Percentiles rank a stretch among this genome's conserved stretches.
Conservation (phyloP, 1,140 invertebrate genomes). For the Pentalonia nigronervosa region DNA sequence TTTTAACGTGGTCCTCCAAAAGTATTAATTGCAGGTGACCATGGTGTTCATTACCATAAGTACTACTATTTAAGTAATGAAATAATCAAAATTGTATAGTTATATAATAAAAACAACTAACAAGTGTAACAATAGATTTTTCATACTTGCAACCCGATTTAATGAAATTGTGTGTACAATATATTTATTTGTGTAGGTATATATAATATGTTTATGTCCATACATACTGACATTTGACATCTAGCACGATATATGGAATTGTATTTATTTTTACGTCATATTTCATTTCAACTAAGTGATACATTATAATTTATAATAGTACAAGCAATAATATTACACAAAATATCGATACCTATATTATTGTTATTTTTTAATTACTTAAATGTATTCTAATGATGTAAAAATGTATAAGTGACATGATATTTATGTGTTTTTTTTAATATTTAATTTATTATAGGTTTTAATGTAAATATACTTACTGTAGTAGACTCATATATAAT, state of each 20-base stretch:
- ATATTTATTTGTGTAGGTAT: background rate
- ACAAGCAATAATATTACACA: background rate
- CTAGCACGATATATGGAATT: background rate
- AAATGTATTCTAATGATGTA: conserved; percentile 9
- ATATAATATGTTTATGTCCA: background rate
- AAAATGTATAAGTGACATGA: background rate
- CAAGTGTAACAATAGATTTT: background rate
- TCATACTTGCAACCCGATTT: background rate
- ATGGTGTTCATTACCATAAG: too few species aligned
- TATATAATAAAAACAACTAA: background rate
- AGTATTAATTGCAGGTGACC: background rate
- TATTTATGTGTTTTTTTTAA: background rate
- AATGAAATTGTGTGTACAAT: background rate
- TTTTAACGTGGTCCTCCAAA: too few species aligned
- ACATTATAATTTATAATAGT: background rate
- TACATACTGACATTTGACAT: conserved; percentile 3
- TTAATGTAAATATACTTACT: background rate
- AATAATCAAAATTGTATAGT: background rate
- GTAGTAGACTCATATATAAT: background rate
- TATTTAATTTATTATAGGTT: conserved; percentile 19
- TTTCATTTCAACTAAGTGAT: conserved; percentile 5
- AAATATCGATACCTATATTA: background rate
- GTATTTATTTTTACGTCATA: background rate
- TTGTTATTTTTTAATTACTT: conserved; percentile 23
- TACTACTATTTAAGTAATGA: background rate